phyloP scores from a whole-genome alignment of 2,797 vertebrate species.

The Sebastes hubbsi region DNA sequence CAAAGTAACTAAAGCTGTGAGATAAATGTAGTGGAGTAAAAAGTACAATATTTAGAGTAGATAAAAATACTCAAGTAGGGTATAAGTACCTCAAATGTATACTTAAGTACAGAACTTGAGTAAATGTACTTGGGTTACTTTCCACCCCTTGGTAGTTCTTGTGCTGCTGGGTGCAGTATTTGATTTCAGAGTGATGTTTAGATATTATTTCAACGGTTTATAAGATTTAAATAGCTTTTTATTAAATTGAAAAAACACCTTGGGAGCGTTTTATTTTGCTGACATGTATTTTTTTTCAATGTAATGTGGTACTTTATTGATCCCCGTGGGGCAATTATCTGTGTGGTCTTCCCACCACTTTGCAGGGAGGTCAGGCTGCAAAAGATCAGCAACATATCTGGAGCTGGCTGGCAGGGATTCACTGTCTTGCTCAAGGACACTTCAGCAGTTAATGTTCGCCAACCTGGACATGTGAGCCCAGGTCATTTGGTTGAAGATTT shows the following conservation, averaged over 20 bases:
- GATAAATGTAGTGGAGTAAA: too few relatives aligned
- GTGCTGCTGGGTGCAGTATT: neutral
- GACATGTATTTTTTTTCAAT: neutral
- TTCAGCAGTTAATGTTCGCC: neutral
- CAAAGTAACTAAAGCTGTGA: too few relatives aligned
- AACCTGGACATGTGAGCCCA: neutral
- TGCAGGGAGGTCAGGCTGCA: neutral
- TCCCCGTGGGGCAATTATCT: neutral
- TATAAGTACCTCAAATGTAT: too few relatives aligned
- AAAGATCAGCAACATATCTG: neutral
- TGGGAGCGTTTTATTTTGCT: neutral
- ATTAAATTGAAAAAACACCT: neutral
- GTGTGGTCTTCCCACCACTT: neutral
- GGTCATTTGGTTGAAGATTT: neutral
- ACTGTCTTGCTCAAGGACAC: neutral
- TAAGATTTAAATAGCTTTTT: neutral
- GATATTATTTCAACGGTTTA: neutral
- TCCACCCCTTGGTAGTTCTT: neutral
- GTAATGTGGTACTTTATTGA: slow-evolving; percentile 7
- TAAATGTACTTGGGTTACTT: too few relatives aligned
- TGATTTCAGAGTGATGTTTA: neutral
- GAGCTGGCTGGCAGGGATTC: neutral
- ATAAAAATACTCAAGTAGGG: neutral
- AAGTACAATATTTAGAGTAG: neutral
- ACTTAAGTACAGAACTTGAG: too few relatives aligned